A percentile compares a stretch with the other conserved stretches of the same genome.
Evolutionary conservation across 2,888 invertebrate species (phyloP).

Genomic region (Teleogryllus oceanicus): DNA sequence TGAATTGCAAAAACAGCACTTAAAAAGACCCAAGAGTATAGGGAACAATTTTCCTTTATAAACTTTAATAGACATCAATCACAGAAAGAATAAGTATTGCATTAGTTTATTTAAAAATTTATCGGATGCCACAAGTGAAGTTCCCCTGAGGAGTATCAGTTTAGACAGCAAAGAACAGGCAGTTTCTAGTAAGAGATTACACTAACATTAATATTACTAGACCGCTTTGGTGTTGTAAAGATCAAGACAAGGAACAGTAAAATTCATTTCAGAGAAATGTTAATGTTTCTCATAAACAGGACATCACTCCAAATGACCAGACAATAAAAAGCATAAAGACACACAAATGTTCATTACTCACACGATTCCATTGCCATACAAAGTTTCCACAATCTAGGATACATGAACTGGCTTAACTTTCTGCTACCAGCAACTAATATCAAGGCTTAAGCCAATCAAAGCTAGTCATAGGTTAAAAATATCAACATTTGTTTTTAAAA

Average conservation of each 20-base stretch:
- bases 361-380: constrained; percentile 1
- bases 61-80: neutral
- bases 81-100: constrained; percentile 18
- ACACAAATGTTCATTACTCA: neutral
- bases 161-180: too few species aligned
- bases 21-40: neutral
- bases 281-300: too few species aligned
- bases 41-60: neutral
- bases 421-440: constrained; percentile 6
- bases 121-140: neutral
- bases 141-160: too few species aligned
- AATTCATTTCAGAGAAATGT: too few species aligned
- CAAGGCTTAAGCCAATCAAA: neutral
- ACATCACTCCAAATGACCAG: neutral
- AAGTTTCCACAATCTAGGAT: constrained; percentile 3
- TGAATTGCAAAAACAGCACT: neutral
- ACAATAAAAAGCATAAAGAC: neutral
- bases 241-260: too few species aligned
- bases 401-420: neutral
- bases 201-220: too few species aligned
- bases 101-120: neutral
- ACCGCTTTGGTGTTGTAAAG: too few species aligned
- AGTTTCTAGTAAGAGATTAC: too few species aligned
- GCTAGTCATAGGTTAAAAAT: neutral
- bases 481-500: neutral